phyloP scores from a whole-genome alignment of 2,113 vertebrate genomes.

The Otocyon megalotis region DNA sequence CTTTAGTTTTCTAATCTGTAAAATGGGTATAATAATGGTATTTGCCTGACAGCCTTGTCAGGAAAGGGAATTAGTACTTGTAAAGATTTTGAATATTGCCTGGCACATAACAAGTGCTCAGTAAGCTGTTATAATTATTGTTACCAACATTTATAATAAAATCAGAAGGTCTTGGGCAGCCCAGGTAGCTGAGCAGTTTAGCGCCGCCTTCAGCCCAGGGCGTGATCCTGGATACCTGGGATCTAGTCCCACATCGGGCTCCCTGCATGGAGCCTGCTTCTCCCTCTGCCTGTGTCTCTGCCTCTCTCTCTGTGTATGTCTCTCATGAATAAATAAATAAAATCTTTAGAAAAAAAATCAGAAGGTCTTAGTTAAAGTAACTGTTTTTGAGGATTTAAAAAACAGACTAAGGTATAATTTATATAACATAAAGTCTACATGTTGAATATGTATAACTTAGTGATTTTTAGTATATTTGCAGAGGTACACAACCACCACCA shows the following conservation, averaged over 20 bases:
- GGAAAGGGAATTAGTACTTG: neutral
- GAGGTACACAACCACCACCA: neutral
- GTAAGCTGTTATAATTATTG: neutral
- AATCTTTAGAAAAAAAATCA: neutral
- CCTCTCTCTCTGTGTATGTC: no score
- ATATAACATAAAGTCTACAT: neutral
- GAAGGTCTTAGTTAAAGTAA: neutral
- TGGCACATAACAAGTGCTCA: neutral
- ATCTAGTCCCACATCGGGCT: no score
- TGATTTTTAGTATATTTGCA: neutral
- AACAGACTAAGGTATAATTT: neutral
- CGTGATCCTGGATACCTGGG: no score
- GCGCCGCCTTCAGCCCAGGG: no score
- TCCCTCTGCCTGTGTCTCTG: no score
- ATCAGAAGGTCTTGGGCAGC: neutral
- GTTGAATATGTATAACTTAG: neutral
- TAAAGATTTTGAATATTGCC: slow-evolving; percentile 18
- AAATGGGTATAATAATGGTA: neutral
- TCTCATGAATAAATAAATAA: no score
- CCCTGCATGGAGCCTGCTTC: no score
- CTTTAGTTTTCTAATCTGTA: slow-evolving; percentile 32
- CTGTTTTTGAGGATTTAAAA: neutral
- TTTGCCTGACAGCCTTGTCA: neutral
- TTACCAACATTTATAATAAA: slow-evolving; percentile 15
- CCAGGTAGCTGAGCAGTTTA: no score